A percentile compares a stretch with the other conserved stretches of the same genome.
These are phyloP conservation scores for Melolontha melolontha DNA, from an alignment of 2,888 invertebrate species.

Conservation along the genomic window DNA sequence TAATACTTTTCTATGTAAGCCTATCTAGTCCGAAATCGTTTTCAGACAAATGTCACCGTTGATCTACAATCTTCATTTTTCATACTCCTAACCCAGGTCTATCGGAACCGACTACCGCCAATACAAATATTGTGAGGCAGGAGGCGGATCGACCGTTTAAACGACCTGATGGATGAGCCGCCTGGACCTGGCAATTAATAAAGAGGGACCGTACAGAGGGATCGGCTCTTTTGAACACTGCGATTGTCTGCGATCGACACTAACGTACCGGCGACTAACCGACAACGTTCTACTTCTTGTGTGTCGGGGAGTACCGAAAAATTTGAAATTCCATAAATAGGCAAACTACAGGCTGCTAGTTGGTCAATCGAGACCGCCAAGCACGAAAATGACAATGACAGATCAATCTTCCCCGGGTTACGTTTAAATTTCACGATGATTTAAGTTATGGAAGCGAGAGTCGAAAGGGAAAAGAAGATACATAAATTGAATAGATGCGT, in stretches of 20 bases:
- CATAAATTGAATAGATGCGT: no score
- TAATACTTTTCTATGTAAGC: no score
- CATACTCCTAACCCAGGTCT: constrained; percentile 51
- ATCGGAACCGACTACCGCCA: constrained; percentile 51
- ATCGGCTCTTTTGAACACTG: constrained; percentile 2
- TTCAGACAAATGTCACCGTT: constrained; percentile 55
- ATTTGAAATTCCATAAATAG: no score
- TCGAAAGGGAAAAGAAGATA: no score
- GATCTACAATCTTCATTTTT: constrained; percentile 57
- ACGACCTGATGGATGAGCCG: constrained; percentile 57
- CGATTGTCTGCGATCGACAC: no score
- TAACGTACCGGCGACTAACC: no score
- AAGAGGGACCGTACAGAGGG: constrained; percentile 26
- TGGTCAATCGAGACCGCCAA: constrained; percentile 5
- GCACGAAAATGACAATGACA: constrained; percentile 45
- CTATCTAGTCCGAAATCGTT: constrained; percentile 54
- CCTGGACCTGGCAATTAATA: constrained; percentile 53
- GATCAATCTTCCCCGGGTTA: constrained; percentile 47
- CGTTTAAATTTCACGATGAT: constrained; percentile 45
- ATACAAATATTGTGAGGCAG: constrained; percentile 62
- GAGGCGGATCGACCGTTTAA: constrained; percentile 54
- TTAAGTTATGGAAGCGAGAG: neutral
- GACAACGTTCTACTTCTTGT: no score
- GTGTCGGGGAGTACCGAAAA: no score
- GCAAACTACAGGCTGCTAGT: no score